Evolutionary conservation across 2,113 vertebrate genomes (phyloP).

Genomic region (Ceratotherium simum): DNA sequence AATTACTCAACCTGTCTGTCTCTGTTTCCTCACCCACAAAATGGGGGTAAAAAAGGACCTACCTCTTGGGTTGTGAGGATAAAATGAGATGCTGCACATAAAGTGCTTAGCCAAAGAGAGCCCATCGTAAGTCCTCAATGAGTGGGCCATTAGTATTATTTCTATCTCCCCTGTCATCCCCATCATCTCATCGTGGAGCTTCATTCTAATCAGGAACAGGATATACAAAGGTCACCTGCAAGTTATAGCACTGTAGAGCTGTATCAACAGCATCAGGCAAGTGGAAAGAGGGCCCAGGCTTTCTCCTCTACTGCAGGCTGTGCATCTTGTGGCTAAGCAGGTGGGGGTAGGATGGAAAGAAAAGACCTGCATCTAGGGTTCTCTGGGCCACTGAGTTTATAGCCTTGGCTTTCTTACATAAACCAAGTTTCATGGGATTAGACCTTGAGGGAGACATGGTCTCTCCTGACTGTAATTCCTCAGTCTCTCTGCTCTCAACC

Average conservation of each 20-base stretch:
- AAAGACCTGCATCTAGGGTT: background rate
- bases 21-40: background rate
- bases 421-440: background rate
- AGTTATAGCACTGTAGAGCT: background rate
- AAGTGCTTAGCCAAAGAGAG: background rate
- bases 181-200: background rate
- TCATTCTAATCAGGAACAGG: background rate
- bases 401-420: background rate
- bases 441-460: background rate
- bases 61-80: background rate
- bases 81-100: background rate
- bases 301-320: background rate
- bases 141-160: background rate
- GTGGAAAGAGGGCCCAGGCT: background rate
- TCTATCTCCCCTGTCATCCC: background rate
- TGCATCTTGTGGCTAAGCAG: background rate
- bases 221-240: background rate
- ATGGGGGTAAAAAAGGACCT: background rate
- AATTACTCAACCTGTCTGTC: background rate
- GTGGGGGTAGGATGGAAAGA: accelerated
- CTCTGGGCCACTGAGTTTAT: background rate
- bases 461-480: background rate
- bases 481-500: background rate
- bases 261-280: background rate
- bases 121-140: background rate